Base-by-base conservation (phyloP, 2,888 invertebrate species). In the Tetramorium bicarinatum region DNA sequence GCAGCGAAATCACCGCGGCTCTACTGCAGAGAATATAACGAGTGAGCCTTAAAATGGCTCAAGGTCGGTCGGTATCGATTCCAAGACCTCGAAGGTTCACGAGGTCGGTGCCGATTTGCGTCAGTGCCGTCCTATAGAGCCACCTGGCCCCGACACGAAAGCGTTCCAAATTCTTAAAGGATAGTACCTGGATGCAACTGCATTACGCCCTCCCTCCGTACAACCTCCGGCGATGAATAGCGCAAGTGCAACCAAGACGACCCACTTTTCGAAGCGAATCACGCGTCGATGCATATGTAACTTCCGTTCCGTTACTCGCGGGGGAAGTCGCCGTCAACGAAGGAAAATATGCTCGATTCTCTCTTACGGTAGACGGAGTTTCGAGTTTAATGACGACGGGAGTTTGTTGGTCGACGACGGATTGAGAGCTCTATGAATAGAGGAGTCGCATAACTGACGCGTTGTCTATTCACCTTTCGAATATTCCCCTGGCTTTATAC, bases 51-150 rank as follows among this genome's bases (percentile, higher is more conserved):
- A 87, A 93, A 93, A 92, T 93, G 88, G 93, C 91, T 93, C 93
- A 93, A 94, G 93, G 93, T 93, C 92, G 88, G 83, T 84, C 80
- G 71, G 75, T 92, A 93, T 93, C 92, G 93, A 93, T 93, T 92
- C 82, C 79, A 38, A 83, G 88, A 81, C 80, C 85, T 88, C 62
- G 87, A 89, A 38, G 90, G 91, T 91, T 93, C 90, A 92, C 85
- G 86, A 84, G 90, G 91, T 91, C 90, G 91, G 87, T 85, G 80
- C 84, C 74, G 38, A 82, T 84, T 88, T 91, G 86, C 91, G 91
- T 90, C 90, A 91, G 72, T 62, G 34, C 49, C 21, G 64, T 81
- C 64, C 87, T 90, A 86, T 88, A 89, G 82, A 76, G 66, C 47
- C 25, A 38, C 25, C 64, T 83, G 87, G 84, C 90, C 89, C 87